phyloP scores from a whole-genome alignment of 2,888 invertebrate species.

The Cecidostiba fungosa region DNA sequence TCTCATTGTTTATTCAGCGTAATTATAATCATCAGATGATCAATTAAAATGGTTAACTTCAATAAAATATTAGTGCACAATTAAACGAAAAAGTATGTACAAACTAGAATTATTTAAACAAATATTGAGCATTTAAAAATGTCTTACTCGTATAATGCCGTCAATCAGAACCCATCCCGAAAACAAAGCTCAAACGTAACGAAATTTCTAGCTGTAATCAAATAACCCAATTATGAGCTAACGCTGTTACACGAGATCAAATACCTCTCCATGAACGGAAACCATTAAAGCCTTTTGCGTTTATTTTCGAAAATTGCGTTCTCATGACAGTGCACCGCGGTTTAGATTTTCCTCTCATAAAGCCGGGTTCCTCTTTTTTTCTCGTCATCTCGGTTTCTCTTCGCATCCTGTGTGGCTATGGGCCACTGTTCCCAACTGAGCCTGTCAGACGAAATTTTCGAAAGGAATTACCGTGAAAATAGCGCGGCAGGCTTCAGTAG shows the following conservation, averaged over 20 bases:
- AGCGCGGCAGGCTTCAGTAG: conserved; percentile 37
- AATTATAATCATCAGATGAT: not conserved
- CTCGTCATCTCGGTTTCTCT: conserved; percentile 8
- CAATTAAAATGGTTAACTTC: too few relatives aligned
- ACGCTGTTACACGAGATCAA: not conserved
- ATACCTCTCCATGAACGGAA: not conserved
- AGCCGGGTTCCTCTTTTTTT: conserved; percentile 26
- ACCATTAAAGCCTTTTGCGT: not conserved
- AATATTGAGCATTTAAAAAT: too few relatives aligned
- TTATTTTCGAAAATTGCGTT: conserved; percentile 30
- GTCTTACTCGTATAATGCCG: not conserved
- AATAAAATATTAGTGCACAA: too few relatives aligned
- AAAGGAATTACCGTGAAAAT: conserved; percentile 60
- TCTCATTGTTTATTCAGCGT: not conserved
- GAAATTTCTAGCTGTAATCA: not conserved
- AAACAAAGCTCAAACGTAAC: not conserved
- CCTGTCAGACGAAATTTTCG: conserved; percentile 57
- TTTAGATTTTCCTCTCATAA: conserved; percentile 54
- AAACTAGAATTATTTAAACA: too few relatives aligned
- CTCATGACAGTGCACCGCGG: conserved; percentile 19
- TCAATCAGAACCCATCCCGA: not conserved
- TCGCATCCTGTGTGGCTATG: conserved; percentile 16
- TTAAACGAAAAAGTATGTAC: too few relatives aligned
- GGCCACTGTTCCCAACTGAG: conserved; percentile 22
- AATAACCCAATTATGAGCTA: not conserved